Conservation (phyloP, 2,113 vertebrate species). For the Smithornis capensis region DNA sequence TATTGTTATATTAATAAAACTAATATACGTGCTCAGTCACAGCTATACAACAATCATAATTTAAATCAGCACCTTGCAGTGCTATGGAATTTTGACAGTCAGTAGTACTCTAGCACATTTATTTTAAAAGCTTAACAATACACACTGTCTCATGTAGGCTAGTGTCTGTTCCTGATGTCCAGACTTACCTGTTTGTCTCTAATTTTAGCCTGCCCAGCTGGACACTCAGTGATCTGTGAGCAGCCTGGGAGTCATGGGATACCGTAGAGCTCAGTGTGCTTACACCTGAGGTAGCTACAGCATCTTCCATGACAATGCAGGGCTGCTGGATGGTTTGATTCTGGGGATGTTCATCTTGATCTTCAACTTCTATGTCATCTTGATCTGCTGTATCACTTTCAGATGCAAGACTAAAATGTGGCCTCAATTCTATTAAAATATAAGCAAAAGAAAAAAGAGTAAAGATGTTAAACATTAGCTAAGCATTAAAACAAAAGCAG, state of each 20-base stretch:
- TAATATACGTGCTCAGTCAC: neutral
- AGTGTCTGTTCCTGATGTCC: neutral
- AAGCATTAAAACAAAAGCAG: neutral
- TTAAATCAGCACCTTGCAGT: neutral
- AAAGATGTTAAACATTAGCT: neutral
- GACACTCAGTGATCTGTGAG: slow-evolving; percentile 85
- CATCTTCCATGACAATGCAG: slow-evolving; percentile 82
- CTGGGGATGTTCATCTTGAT: slow-evolving; percentile 74
- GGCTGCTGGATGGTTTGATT: slow-evolving; percentile 76
- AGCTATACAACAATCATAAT: neutral
- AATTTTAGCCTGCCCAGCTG: slow-evolving; percentile 93
- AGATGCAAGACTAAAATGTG: slow-evolving; percentile 94
- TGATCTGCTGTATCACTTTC: slow-evolving; percentile 95
- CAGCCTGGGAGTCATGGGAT: slow-evolving; percentile 88
- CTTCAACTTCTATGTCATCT: slow-evolving; percentile 86
- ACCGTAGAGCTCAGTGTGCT: slow-evolving; percentile 97
- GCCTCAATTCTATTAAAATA: slow-evolving; percentile 84
- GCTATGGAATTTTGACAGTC: neutral
- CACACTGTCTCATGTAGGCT: neutral
- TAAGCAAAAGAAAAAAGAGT: neutral
- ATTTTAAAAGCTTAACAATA: neutral
- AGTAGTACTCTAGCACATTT: neutral
- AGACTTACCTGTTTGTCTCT: slow-evolving; percentile 89
- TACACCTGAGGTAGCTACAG: slow-evolving; percentile 92
- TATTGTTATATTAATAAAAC: neutral